These are phyloP conservation scores for Penaeus indicus DNA, from an alignment of 1,140 invertebrate genomes.

Conservation along the genomic window DNA sequence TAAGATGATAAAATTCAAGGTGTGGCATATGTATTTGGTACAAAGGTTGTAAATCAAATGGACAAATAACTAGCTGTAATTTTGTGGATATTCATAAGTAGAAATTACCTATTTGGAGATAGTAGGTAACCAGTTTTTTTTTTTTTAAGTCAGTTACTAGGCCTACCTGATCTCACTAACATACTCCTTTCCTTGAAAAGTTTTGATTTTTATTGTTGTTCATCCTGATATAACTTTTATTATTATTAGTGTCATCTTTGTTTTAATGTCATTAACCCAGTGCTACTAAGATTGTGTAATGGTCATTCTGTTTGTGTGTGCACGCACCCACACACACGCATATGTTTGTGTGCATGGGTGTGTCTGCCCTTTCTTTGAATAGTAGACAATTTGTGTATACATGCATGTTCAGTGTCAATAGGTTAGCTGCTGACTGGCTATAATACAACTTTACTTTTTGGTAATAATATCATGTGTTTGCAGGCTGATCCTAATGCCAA, in stretches of 20 bases:
- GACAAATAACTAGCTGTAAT: background rate
- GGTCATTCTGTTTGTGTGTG: no score
- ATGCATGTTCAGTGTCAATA: background rate
- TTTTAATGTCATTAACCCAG: no score
- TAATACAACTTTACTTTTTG: background rate
- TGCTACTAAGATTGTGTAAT: no score
- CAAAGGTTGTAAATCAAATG: background rate
- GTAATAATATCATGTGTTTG: background rate
- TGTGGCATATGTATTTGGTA: no score
- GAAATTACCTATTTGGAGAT: background rate
- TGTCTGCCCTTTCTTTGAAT: no score
- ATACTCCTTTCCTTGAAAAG: no score
- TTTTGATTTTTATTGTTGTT: no score
- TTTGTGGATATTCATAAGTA: background rate
- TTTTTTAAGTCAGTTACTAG: background rate
- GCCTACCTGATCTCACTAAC: no score
- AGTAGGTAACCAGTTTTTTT: background rate
- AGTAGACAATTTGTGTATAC: background rate
- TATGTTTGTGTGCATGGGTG: no score
- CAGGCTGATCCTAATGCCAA: constrained; percentile 65
- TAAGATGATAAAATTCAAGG: background rate
- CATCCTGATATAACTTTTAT: no score
- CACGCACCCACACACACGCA: no score
- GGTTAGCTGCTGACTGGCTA: background rate
- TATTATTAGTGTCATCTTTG: no score